These are phyloP conservation scores for Protobothrops flavoviridis DNA, from an alignment of 2,113 vertebrate genomes.

Conservation along the genomic window DNA sequence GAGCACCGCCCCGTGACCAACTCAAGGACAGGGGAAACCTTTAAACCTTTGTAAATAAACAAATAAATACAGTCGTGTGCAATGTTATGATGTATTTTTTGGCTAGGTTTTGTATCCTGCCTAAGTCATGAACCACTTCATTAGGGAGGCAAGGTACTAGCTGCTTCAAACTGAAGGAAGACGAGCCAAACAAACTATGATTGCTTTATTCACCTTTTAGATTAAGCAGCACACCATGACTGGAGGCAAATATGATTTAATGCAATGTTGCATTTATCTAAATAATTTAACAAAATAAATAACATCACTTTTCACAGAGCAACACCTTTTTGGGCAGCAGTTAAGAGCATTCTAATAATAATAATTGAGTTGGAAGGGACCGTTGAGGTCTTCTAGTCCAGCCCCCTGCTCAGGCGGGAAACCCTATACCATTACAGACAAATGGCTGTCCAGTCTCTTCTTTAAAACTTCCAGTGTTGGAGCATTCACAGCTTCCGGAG, in stretches of 20 bases:
- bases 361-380: no score
- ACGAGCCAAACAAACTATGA: neutral
- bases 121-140: neutral
- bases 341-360: neutral
- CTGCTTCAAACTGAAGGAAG: neutral
- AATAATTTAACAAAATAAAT: neutral
- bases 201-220: neutral
- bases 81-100: neutral
- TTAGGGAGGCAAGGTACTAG: neutral
- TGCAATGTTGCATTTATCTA: neutral
- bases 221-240: neutral
- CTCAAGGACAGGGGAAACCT: no score
- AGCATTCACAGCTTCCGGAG: no score
- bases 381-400: no score
- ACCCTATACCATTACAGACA: no score
- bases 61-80: neutral
- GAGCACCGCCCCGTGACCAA: no score
- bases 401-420: no score
- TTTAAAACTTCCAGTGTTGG: no score
- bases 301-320: neutral
- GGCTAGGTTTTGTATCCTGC: neutral
- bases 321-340: neutral
- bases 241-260: neutral
- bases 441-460: no score
- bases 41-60: neutral